These are phyloP conservation scores for Neogobius melanostomus DNA, from an alignment of 2,113 vertebrate species.

Conservation along the genomic window DNA sequence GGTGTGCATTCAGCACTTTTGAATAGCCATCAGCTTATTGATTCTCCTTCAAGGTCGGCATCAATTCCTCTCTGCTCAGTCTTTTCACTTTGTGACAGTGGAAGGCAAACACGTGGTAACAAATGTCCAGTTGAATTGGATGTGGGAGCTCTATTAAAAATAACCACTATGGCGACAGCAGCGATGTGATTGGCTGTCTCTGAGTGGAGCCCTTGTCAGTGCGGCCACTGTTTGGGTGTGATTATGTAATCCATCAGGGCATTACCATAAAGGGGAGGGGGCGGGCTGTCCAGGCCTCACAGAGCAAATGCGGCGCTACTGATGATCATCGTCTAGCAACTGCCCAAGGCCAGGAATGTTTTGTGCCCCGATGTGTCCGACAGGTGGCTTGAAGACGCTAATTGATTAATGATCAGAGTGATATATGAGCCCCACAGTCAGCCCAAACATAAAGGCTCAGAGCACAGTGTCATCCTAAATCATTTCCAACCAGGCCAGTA, in stretches of 20 bases:
- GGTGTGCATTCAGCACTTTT: slow-evolving; percentile 71
- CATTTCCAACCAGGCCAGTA: slow-evolving; percentile 79
- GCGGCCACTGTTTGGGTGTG: slow-evolving; percentile 49
- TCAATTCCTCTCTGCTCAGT: slow-evolving; percentile 45
- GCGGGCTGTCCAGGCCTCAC: slow-evolving; percentile 19
- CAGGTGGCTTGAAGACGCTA: slow-evolving; percentile 78
- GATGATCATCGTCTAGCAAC: slow-evolving; percentile 73
- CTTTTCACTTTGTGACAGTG: slow-evolving; percentile 48
- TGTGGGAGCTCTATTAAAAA: slow-evolving; percentile 22
- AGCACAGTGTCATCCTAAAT: slow-evolving; percentile 75
- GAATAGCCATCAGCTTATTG: slow-evolving; percentile 60
- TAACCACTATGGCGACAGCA: slow-evolving; percentile 10
- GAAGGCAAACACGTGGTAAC: slow-evolving; percentile 36
- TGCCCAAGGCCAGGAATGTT: slow-evolving; percentile 71
- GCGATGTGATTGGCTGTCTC: slow-evolving; percentile 27
- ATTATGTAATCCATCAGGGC: slow-evolving; percentile 71
- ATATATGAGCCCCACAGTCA: slow-evolving; percentile 70
- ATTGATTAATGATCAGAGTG: slow-evolving; percentile 80
- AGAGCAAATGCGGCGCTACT: slow-evolving; percentile 49
- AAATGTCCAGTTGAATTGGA: slow-evolving; percentile 30
- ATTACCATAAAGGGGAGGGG: slow-evolving; percentile 41
- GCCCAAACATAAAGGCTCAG: slow-evolving; percentile 65
- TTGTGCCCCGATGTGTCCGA: slow-evolving; percentile 67
- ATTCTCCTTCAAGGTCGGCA: slow-evolving; percentile 57
- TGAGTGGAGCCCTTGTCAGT: slow-evolving; percentile 23